Evolutionary conservation across 2,888 invertebrate genomes (phyloP), one percentile per base, ranked within the genome.

Genomic region (Phaedon cochleariae): DNA sequence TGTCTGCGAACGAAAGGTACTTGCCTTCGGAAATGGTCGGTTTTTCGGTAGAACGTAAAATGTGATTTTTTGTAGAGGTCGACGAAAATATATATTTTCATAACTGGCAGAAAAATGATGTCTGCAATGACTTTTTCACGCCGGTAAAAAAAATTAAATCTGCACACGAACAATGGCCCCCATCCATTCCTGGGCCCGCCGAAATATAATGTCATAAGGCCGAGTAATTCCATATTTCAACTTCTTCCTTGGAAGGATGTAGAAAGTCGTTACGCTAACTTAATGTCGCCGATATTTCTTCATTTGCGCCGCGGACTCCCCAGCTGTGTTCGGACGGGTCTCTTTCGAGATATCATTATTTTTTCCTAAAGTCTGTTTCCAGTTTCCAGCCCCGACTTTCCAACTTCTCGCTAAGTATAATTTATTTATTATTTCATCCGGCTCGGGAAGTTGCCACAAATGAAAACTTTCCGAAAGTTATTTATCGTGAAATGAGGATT

Each of bases 231-330:
- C 75, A 77, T 80, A 79, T 80, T 77, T 80, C 81, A 79, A 78
- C 73, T 74, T 74, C 76, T 75, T 76, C 77, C 77, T 78, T 78
- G 74, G 75, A 68, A 74, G 70, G 72, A 71, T 75, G 73, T 74
- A 76, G 76, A 73, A 77, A 79, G 80, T 79, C 82, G 79, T 81
- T 79, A 73, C 76, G 72, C 74, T 77, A 79, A 82, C 80, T 83
- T 83, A 82, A 83, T 82, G 81, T 80, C 81, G 77, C 77, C 80
- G 79, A 83, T 83, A 82, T 82, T 81, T 83, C 82, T 82, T 82
- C 80, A 83, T 83, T 83, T 83, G 77, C 77, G 73, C 70, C 65
- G 68, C 64, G 61, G 54, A 64, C 60, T 62, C 67, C 67, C 68
- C 64, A 67, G 70, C 72, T 71, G 72, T 72, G 41, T 41, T 41